phyloP scores from a whole-genome alignment of 2,888 invertebrate species.

The Caenorhabditis macrosperma region DNA sequence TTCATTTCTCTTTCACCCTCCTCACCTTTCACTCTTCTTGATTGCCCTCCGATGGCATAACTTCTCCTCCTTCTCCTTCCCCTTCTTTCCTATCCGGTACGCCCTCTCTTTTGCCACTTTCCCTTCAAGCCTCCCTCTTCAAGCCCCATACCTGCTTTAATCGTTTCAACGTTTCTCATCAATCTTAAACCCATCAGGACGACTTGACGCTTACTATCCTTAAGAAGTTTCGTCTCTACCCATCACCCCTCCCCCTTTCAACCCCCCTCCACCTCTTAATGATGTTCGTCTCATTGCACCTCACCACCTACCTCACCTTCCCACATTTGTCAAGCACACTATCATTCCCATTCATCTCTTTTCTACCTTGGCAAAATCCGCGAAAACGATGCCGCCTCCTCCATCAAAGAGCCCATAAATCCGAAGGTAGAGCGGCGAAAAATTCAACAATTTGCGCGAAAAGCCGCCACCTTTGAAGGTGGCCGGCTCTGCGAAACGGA shows the following conservation, averaged over 20 bases:
- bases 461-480: constrained; percentile 20
- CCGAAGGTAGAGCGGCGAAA: neutral
- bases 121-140: constrained; percentile 36
- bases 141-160: constrained; percentile 47
- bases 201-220: constrained; percentile 12
- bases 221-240: constrained; percentile 17
- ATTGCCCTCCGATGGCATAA: constrained; percentile 48
- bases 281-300: constrained; percentile 42
- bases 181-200: constrained; percentile 62
- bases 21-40: constrained; percentile 60
- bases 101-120: constrained; percentile 36
- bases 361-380: constrained; percentile 26
- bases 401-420: constrained; percentile 28
- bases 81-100: constrained; percentile 48
- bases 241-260: constrained; percentile 2
- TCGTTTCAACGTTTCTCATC: constrained; percentile 61
- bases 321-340: constrained; percentile 44
- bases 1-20: constrained; percentile 45
- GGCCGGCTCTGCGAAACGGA: neutral
- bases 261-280: constrained; percentile 8
- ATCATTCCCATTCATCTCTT: constrained; percentile 43
- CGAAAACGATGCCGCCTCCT: constrained; percentile 31
- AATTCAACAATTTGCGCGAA: constrained; percentile 50
- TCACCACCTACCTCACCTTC: constrained; percentile 24
- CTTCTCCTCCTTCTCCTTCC: constrained; percentile 7